These are phyloP conservation scores for Rhorus exstirpatorius DNA, from an alignment of 2,888 invertebrate genomes.

Conservation along the genomic window DNA sequence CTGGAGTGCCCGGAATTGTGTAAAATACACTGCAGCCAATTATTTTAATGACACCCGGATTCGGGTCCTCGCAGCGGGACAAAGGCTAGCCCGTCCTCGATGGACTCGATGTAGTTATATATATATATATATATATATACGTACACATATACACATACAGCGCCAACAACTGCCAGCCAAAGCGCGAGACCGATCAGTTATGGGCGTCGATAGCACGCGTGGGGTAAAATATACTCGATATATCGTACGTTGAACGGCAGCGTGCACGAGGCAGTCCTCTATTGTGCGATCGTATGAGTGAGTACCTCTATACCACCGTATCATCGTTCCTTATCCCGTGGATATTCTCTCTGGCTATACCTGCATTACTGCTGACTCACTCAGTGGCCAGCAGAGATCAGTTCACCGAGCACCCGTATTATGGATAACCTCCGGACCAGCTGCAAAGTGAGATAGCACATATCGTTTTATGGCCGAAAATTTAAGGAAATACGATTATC, in stretches of 20 bases:
- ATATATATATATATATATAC: neutral
- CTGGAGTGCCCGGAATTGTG: neutral
- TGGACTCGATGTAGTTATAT: neutral
- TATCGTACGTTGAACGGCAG: slow-evolving; percentile 44
- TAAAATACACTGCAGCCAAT: slow-evolving; percentile 58
- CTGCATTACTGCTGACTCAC: slow-evolving; percentile 59
- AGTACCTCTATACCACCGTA: slow-evolving; percentile 1
- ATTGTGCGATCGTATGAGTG: slow-evolving; percentile 55
- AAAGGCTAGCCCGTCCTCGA: slow-evolving; percentile 26
- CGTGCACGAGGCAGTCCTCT: slow-evolving; percentile 58
- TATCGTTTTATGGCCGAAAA: neutral
- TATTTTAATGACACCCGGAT: slow-evolving; percentile 63
- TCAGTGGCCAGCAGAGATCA: slow-evolving; percentile 39
- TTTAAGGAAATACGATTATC: neutral
- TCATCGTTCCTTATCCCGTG: slow-evolving; percentile 9
- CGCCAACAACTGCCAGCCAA: slow-evolving; percentile 33
- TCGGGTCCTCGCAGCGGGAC: slow-evolving; percentile 32
- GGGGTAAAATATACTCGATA: slow-evolving; percentile 64
- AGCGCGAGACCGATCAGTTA: slow-evolving; percentile 67
- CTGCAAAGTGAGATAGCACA: slow-evolving; percentile 8
- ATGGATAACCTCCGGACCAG: slow-evolving; percentile 17
- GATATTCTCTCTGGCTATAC: slow-evolving; percentile 14
- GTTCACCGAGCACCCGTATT: slow-evolving; percentile 22
- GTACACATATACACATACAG: neutral
- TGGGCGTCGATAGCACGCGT: slow-evolving; percentile 66